Evolutionary conservation across 2,113 vertebrate genomes (phyloP).

Genomic region (Bufo gargarizans): DNA sequence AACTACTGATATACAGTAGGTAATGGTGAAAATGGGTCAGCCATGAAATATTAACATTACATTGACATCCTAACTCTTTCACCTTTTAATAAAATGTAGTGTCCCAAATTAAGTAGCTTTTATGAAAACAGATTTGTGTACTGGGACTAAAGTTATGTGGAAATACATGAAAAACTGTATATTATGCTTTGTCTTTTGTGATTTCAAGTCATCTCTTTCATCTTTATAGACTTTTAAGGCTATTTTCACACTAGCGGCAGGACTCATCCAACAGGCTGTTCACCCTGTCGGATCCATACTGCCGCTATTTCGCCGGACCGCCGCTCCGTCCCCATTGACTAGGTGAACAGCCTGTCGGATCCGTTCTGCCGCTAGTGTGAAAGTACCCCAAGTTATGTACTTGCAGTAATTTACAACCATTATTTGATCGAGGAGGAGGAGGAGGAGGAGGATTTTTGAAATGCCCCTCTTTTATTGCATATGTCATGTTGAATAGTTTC

Average conservation of each 20-base stretch:
- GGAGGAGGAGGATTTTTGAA: no score
- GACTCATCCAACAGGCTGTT: no score
- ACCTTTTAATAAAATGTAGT: slow-evolving; percentile 1
- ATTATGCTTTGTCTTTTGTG: not conserved
- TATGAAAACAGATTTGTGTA: not conserved
- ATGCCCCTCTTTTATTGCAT: not conserved
- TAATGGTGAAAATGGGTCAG: slow-evolving; percentile 14
- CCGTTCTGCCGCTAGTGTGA: no score
- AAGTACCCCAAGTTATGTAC: not conserved
- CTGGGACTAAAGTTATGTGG: not conserved
- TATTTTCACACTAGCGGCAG: no score
- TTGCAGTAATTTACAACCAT: not conserved
- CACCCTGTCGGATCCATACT: no score
- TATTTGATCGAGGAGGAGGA: not conserved
- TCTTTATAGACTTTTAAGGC: no score
- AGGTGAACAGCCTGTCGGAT: no score
- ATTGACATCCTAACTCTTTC: slow-evolving; percentile 45
- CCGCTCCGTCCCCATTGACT: no score
- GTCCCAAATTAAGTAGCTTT: not conserved
- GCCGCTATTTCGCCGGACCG: no score
- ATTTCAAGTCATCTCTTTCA: not conserved
- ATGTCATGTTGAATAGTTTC: not conserved
- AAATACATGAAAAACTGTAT: no score
- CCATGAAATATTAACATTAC: slow-evolving; percentile 49
- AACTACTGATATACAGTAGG: slow-evolving; percentile 36